These are phyloP conservation scores for Sebastes oblongus DNA, from an alignment of 2,797 vertebrate genomes.

Conservation along the genomic window DNA sequence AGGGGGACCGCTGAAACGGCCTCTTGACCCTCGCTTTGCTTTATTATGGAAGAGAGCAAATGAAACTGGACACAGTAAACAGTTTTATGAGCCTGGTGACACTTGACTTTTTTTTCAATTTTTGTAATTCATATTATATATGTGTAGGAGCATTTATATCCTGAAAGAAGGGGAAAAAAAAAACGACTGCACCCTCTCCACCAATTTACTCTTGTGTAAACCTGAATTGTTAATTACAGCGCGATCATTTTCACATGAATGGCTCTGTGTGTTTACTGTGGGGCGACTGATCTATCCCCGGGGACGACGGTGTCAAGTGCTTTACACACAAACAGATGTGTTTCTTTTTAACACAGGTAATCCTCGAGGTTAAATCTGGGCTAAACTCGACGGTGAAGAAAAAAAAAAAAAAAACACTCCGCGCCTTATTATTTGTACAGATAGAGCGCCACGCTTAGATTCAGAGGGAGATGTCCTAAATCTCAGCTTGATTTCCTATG, in stretches of 20 bases:
- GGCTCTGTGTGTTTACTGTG: slow-evolving; percentile 64
- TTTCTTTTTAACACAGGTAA: slow-evolving; percentile 75
- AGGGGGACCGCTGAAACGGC: slow-evolving; percentile 47
- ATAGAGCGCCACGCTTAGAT: slow-evolving; percentile 63
- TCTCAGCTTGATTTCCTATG: slow-evolving; percentile 81
- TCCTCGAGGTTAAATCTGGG: slow-evolving; percentile 70
- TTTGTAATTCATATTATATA: background rate
- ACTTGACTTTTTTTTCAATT: background rate
- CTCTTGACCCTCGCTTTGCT: slow-evolving; percentile 61
- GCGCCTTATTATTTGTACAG: slow-evolving; percentile 60
- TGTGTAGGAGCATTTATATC: background rate
- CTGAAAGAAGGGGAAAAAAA: too few species aligned
- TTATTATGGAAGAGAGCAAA: slow-evolving; percentile 13
- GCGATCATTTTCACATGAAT: slow-evolving; percentile 69
- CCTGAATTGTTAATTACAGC: slow-evolving; percentile 61
- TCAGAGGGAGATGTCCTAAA: slow-evolving; percentile 76
- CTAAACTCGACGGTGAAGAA: slow-evolving; percentile 67
- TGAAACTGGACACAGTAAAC: background rate
- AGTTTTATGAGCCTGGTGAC: background rate
- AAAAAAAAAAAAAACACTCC: background rate
- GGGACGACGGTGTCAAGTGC: slow-evolving; percentile 70
- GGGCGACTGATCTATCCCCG: slow-evolving; percentile 58
- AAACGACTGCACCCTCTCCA: background rate
- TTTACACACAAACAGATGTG: slow-evolving; percentile 78
- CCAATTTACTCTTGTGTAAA: slow-evolving; percentile 52